Conservation (phyloP, 2,888 invertebrate genomes). For the Polyommatus icarus region DNA sequence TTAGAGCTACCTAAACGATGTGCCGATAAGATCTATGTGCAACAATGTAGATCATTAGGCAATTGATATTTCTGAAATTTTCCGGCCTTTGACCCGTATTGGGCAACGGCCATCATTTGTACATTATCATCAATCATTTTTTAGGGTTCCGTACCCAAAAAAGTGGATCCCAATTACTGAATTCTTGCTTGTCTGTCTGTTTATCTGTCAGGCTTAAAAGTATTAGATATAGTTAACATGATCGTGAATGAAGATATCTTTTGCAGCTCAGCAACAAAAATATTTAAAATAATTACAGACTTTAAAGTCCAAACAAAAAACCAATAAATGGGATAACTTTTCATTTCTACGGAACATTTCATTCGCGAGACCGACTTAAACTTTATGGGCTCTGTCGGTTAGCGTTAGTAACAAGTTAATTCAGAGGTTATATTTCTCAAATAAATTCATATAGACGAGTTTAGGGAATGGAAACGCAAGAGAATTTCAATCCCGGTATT, state of each 20-base stretch:
- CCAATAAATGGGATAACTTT: no score
- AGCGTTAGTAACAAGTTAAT: slow-evolving; percentile 13
- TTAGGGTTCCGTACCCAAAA: slow-evolving; percentile 4
- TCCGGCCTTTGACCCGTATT: slow-evolving; percentile 47
- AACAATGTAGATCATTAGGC: slow-evolving; percentile 27
- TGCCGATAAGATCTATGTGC: slow-evolving; percentile 3
- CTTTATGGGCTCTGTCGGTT: no score
- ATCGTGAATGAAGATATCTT: no score
- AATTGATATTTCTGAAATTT: slow-evolving; percentile 43
- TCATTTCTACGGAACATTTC: no score
- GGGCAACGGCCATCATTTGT: slow-evolving; percentile 43
- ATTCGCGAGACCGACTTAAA: no score
- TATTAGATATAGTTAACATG: no score
- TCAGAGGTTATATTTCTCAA: neutral
- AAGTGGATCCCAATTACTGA: neutral
- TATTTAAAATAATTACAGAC: no score
- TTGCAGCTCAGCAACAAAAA: no score
- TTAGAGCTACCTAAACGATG: neutral
- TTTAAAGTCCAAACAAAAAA: no score
- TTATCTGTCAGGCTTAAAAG: neutral
- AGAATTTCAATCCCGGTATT: no score
- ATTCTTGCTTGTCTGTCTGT: neutral
- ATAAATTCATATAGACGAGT: no score
- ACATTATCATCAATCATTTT: slow-evolving; percentile 40
- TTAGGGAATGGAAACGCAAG: no score